phyloP scores from a whole-genome alignment of 2,888 invertebrate species.

The Sinodicranocentrus sp. region DNA sequence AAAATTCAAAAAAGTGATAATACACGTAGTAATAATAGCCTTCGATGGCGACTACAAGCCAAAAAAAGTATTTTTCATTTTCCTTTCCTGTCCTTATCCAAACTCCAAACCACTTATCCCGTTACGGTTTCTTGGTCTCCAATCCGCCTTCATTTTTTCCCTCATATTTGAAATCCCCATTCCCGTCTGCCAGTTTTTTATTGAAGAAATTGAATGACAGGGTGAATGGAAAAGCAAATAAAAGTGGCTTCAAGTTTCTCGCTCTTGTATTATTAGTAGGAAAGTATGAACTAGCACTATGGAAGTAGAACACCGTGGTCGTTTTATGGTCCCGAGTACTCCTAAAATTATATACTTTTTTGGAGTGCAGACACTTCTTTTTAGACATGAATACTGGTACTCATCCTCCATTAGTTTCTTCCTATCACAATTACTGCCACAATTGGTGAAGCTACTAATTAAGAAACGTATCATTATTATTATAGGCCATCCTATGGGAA shows the following conservation, averaged over 20 bases:
- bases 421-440: conserved; percentile 21
- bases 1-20: conserved; percentile 27
- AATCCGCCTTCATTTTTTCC: too few relatives aligned
- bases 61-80: conserved; percentile 14
- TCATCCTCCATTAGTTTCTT: not conserved
- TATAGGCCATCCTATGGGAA: not conserved
- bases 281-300: conserved; percentile 3
- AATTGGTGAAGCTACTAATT: conserved; percentile 47
- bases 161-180: too few relatives aligned
- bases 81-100: conserved; percentile 6
- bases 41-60: conserved; percentile 30
- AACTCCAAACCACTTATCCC: not conserved
- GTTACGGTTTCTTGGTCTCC: too few relatives aligned
- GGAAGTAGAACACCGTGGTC: conserved; percentile 23
- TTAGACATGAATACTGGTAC: too few relatives aligned
- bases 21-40: conserved; percentile 50
- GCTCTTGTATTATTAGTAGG: too few relatives aligned
- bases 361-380: too few relatives aligned
- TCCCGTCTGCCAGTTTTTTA: conserved; percentile 5
- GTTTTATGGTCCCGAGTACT: not conserved
- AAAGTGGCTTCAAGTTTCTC: conserved; percentile 5
- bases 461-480: conserved; percentile 36
- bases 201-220: conserved; percentile 34
- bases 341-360: not conserved
- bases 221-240: conserved; percentile 35